These are phyloP conservation scores for Morus bassanus DNA, from an alignment of 2,797 vertebrate genomes.

Conservation along the genomic window DNA sequence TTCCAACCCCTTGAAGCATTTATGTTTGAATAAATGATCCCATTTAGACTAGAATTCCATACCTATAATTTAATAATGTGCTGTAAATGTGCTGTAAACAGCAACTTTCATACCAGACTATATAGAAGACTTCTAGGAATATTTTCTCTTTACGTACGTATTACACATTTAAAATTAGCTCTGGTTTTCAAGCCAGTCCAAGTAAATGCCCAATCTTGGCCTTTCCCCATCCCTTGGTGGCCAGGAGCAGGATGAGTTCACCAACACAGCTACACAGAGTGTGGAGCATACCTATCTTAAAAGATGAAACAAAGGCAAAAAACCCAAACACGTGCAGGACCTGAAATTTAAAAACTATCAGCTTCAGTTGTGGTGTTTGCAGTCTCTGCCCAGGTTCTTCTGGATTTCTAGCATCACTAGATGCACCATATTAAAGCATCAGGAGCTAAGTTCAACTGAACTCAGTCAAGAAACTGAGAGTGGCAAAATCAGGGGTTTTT, in stretches of 20 bases:
- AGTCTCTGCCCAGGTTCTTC: not conserved
- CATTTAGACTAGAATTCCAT: not conserved
- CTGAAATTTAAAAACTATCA: not conserved
- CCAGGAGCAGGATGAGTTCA: not conserved
- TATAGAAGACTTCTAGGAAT: not conserved
- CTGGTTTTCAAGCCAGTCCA: not conserved
- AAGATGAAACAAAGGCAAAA: not conserved
- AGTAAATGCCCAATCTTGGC: not conserved
- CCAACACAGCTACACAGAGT: too few relatives aligned
- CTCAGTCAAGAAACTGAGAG: not conserved
- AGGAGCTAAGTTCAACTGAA: not conserved
- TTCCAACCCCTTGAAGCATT: not conserved
- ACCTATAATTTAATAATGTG: not conserved
- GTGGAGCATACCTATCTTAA: too few relatives aligned
- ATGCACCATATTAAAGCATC: not conserved
- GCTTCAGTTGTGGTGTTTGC: not conserved
- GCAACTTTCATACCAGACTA: not conserved
- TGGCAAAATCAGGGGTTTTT: not conserved
- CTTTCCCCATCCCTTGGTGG: not conserved
- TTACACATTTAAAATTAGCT: not conserved
- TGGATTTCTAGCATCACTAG: not conserved
- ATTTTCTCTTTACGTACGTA: not conserved
- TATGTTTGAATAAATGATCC: not conserved
- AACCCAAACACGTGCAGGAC: fast-evolving
- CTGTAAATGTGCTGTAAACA: conserved; percentile 11